Conservation (phyloP, 2,797 vertebrate genomes). For the Gambelia wislizenii region DNA sequence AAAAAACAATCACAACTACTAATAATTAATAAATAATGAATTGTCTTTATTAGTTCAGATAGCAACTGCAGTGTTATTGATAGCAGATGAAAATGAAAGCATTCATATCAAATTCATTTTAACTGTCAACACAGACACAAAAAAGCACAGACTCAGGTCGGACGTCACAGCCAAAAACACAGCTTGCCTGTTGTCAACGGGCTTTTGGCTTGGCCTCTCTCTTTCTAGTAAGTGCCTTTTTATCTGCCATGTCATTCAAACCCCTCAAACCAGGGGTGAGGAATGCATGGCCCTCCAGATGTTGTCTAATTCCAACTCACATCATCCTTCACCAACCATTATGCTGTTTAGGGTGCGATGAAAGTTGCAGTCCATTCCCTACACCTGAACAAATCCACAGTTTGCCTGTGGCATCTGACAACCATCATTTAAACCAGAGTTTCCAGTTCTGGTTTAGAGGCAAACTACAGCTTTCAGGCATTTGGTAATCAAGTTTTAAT, state of each 20-base stretch:
- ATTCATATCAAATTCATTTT: neutral
- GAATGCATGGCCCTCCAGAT: neutral
- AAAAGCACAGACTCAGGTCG: neutral
- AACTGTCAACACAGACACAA: neutral
- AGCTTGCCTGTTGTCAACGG: neutral
- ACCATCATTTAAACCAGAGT: neutral
- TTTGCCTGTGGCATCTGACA: neutral
- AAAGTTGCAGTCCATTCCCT: neutral
- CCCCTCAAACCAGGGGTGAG: neutral
- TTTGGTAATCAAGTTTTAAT: neutral
- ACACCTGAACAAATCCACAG: neutral
- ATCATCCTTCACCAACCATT: neutral
- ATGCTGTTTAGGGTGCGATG: neutral
- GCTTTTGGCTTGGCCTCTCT: neutral
- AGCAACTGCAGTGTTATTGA: no score
- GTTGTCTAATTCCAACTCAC: neutral
- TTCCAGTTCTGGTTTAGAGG: neutral
- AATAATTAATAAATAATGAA: neutral
- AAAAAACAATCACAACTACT: neutral
- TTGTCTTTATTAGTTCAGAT: no score
- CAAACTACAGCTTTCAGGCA: neutral
- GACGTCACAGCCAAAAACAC: neutral
- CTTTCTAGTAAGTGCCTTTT: neutral
- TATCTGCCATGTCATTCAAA: neutral
- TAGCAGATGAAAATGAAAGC: neutral